Evolutionary conservation across 2,113 vertebrate genomes (phyloP).

Genomic region (Conger conger): DNA sequence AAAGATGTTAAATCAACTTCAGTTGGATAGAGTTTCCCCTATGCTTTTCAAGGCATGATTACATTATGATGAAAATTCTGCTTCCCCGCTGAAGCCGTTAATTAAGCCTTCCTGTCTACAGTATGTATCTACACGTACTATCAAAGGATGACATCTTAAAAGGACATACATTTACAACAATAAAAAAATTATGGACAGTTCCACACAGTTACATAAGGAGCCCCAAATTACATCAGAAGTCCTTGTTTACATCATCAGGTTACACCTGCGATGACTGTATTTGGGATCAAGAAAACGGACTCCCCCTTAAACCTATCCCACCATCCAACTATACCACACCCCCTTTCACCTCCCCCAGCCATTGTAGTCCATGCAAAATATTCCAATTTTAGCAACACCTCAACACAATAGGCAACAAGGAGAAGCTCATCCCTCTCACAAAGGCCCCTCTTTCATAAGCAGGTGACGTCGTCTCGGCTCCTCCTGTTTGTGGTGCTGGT

Average conservation of each 20-base stretch:
- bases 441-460: not conserved
- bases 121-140: no score
- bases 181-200: not conserved
- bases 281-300: not conserved
- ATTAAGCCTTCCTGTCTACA: not conserved
- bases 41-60: not conserved
- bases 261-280: not conserved
- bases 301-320: not conserved
- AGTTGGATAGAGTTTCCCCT: not conserved
- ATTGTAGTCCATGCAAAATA: not conserved
- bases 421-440: not conserved
- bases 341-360: not conserved
- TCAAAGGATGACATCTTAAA: not conserved
- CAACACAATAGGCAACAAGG: not conserved
- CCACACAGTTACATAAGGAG: not conserved
- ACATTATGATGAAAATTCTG: not conserved
- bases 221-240: not conserved
- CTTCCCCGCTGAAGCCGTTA: no score
- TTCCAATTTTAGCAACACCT: slow-evolving; percentile 4
- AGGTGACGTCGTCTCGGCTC: not conserved
- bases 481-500: not conserved
- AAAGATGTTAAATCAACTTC: not conserved
- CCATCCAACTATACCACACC: not conserved
- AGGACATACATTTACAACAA: not conserved
- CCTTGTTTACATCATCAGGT: not conserved